Conservation (phyloP, 2,888 invertebrate species). For the Zaprionus obscuricornis region DNA sequence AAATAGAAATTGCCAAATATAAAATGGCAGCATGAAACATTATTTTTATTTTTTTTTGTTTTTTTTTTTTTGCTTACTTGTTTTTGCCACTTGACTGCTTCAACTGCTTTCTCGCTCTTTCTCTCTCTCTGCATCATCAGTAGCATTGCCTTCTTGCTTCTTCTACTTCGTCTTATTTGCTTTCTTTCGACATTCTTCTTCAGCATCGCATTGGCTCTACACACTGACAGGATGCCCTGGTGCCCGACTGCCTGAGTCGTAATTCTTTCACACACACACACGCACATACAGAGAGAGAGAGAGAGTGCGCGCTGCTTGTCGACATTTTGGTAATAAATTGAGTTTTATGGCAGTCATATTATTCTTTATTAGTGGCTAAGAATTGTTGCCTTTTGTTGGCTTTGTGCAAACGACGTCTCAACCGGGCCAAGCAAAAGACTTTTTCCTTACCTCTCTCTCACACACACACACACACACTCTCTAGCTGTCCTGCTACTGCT, state of each 20-base stretch:
- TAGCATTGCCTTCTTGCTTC: background rate
- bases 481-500: too few species aligned
- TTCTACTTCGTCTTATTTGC: constrained; percentile 11
- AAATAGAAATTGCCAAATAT: constrained; percentile 65
- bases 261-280: constrained; percentile 55
- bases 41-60: constrained; percentile 2
- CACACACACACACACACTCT: background rate
- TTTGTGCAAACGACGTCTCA: constrained; percentile 69
- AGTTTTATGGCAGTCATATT: constrained; percentile 77
- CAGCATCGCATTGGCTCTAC: background rate
- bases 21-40: constrained; percentile 71
- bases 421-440: constrained; percentile 20
- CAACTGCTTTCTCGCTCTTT: constrained; percentile 10
- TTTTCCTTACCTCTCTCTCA: background rate
- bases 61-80: too few species aligned
- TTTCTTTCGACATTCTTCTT: too few species aligned
- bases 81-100: constrained; percentile 48
- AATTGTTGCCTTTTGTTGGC: constrained; percentile 78
- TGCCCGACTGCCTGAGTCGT: constrained; percentile 61
- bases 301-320: constrained; percentile 60
- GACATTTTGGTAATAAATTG: constrained; percentile 77
- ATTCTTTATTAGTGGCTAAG: constrained; percentile 77
- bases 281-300: constrained; percentile 9
- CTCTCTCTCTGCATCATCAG: too few species aligned
- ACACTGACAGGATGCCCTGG: constrained; percentile 40